A percentile compares a stretch with the other conserved stretches of the same genome.
These are phyloP conservation scores for Trichomycterus rosablanca DNA, from an alignment of 2,113 vertebrate species.

Conservation along the genomic window DNA sequence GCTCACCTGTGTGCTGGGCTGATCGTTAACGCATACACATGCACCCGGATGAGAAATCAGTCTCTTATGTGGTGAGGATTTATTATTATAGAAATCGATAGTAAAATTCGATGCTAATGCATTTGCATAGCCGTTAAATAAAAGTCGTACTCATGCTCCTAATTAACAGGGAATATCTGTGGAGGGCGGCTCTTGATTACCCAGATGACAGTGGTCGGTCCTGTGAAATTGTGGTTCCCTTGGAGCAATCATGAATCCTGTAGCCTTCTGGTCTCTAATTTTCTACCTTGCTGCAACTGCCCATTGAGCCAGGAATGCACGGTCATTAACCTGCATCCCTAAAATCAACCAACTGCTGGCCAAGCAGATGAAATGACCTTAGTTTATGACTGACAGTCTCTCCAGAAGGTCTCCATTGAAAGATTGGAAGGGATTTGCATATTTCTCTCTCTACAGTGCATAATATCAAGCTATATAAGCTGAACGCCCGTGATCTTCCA, in stretches of 20 bases:
- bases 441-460: no score
- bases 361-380: conserved; percentile 16
- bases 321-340: conserved; percentile 31
- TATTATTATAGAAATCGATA: no score
- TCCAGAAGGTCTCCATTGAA: no score
- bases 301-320: conserved; percentile 18
- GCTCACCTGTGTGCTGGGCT: background rate
- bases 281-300: conserved; percentile 2
- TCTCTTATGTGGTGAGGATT: no score
- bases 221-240: background rate
- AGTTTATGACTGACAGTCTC: no score
- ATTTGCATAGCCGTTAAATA: no score
- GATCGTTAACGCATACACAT: background rate
- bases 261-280: conserved; percentile 9
- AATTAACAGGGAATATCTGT: conserved; percentile 16
- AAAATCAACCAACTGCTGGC: conserved; percentile 35
- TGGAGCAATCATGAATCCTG: background rate
- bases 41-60: background rate
- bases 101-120: no score
- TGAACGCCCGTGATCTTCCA: no score
- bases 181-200: conserved; percentile 9
- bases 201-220: background rate
- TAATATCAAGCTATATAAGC: no score
- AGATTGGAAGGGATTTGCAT: no score
- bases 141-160: no score